Evolutionary conservation across 2,888 invertebrate genomes (phyloP), one percentile per base, ranked within the genome.

Genomic region (Melieria omissa): DNA sequence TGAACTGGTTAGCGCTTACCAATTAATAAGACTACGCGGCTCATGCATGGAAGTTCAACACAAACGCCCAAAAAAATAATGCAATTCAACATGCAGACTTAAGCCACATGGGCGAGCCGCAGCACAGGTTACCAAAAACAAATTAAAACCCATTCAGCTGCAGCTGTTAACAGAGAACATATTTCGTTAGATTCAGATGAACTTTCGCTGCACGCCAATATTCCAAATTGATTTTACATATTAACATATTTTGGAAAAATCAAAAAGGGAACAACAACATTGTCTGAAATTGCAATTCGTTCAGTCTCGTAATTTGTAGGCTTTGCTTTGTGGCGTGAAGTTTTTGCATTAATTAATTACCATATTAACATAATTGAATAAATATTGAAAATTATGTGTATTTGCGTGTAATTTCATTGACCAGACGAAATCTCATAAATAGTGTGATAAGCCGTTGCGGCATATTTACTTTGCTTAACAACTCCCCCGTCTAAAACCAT

Each of bases 391-490:
- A 29, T 29, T 29, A 29, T 29, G 29, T 29, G 29, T 29, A 29
- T 29, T 29, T 29, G 2, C 29, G 29, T 29, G 29, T 29, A 1
- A 29, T 29, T 29, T 29, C 29, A 29, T 29, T 29, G 29, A 29
- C 29, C 29, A 29, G 29, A 29, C n/a, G 57, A 64, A 54, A 70
- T 70, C 72, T 74, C 81, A 82, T 82, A 83, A 82, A 82, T 83
- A 83, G 76, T 71, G 75, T 75, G 82, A 82, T 83, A 82, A 83
- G 83, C 75, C 75, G 52, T 49, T 73, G 80, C 83, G 83, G 83
- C 73, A 42, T 75, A 49, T 83, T 81, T 79, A 80, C 78, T 82
- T 78, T 77, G 64, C 45, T 14, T 65, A 68, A 66, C 14, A 55
- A 54, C 29, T 29, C 29, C 29, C 29, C 29, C 29, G 29, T 29